Conservation (phyloP, 2,888 invertebrate species). For the Caenorhabditis drosophilae region DNA sequence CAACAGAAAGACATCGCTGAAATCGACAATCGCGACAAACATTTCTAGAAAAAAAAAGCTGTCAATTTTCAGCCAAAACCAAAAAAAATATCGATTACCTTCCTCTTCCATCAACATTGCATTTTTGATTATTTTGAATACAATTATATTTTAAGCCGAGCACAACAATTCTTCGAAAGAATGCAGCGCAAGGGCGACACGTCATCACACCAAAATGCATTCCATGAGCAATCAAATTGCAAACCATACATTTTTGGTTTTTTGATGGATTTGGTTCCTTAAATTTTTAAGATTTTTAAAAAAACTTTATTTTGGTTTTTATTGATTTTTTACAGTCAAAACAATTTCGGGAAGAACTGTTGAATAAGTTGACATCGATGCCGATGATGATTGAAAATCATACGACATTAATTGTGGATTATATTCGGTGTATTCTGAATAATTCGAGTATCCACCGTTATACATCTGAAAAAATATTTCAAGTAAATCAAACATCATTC, state of each 20-base stretch:
- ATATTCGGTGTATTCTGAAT: no score
- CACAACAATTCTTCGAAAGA: constrained; percentile 32
- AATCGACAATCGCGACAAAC: constrained; percentile 33
- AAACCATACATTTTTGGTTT: constrained; percentile 24
- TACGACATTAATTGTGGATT: no score
- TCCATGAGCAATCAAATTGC: constrained; percentile 23
- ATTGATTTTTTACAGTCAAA: no score
- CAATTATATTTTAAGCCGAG: constrained; percentile 25
- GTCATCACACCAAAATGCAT: constrained; percentile 32
- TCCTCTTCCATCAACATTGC: constrained; percentile 30
- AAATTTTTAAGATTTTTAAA: no score
- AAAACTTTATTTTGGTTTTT: no score
- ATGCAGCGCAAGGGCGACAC: constrained; percentile 32
- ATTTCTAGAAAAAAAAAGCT: constrained; percentile 20
- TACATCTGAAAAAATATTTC: no score
- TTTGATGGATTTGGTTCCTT: background rate
- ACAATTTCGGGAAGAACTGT: no score
- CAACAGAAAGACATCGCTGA: constrained; percentile 18
- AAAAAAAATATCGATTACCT: constrained; percentile 21
- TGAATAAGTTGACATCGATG: no score
- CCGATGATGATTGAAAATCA: no score
- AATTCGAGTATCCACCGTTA: no score
- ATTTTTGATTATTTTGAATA: constrained; percentile 11
- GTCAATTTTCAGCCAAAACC: background rate
- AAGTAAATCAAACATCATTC: no score